Percentiles rank a stretch among this genome's conserved stretches.
phyloP scores from a whole-genome alignment of 2,113 vertebrate species.

The Cardinalis cardinalis region DNA sequence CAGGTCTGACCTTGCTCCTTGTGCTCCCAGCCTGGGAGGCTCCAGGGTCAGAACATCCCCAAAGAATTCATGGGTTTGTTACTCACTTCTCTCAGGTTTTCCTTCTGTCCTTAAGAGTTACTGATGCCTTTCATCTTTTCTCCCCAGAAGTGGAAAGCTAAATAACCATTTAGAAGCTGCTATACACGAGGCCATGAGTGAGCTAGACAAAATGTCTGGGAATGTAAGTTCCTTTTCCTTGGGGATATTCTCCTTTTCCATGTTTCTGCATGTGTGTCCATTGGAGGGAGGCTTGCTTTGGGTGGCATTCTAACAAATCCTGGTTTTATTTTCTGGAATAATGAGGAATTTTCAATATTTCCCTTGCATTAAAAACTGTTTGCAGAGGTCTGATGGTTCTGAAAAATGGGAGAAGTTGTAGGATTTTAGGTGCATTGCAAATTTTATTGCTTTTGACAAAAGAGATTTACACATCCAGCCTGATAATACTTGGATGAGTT shows the following conservation, averaged over 20 bases:
- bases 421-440: neutral
- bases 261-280: neutral
- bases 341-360: neutral
- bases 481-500: neutral
- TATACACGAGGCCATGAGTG: conserved; percentile 98
- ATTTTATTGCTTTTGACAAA: neutral
- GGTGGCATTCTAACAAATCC: neutral
- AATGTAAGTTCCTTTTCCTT: conserved; percentile 82
- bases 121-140: neutral
- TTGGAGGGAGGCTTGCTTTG: neutral
- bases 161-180: conserved; percentile 99
- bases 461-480: neutral
- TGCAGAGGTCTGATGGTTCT: too few species aligned
- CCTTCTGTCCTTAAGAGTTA: neutral
- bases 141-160: conserved; percentile 88
- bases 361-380: neutral
- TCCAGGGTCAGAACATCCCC: neutral
- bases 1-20: accelerated
- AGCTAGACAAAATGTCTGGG: conserved; percentile 97
- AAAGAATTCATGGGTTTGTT: accelerated
- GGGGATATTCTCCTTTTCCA: neutral
- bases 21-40: neutral
- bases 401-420: neutral
- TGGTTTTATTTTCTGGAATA: neutral
- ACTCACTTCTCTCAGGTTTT: neutral